Percentiles rank a stretch among this genome's conserved stretches.
Conservation (phyloP, 1,140 invertebrate genomes). For the Drosophila nigrodunni region DNA sequence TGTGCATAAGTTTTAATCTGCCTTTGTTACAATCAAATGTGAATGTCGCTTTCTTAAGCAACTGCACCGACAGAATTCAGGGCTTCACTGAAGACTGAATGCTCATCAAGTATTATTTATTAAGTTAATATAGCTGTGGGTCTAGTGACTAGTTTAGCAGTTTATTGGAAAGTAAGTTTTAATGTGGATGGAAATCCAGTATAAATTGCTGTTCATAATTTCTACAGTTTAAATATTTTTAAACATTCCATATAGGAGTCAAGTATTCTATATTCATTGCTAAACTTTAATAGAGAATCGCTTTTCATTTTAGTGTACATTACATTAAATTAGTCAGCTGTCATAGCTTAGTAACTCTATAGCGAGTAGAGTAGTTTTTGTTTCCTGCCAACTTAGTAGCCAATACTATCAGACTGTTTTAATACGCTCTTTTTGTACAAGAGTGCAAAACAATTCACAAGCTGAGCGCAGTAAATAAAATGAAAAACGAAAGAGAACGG, state of each 20-base stretch:
- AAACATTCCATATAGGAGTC: no score
- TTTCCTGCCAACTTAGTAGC: constrained; percentile 11
- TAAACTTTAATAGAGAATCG: no score
- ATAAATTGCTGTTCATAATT: no score
- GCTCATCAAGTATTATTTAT: not conserved
- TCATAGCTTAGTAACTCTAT: not conserved
- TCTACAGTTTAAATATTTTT: no score
- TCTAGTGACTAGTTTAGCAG: no score
- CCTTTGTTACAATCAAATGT: constrained; percentile 71
- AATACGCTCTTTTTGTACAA: constrained; percentile 25
- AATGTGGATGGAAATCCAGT: no score
- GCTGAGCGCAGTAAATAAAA: constrained; percentile 69
- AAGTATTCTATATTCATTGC: no score
- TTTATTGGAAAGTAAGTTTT: no score
- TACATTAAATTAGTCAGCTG: no score
- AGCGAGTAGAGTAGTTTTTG: not conserved
- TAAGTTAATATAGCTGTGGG: not conserved
- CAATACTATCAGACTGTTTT: constrained; percentile 15
- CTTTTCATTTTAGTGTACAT: no score
- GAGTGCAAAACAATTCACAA: constrained; percentile 67
- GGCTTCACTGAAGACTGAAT: constrained; percentile 22
- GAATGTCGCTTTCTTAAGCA: constrained; percentile 7
- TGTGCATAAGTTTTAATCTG: constrained; percentile 83
- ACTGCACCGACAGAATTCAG: constrained; percentile 3
- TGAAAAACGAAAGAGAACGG: constrained; percentile 60